Evolutionary conservation across 2,888 invertebrate species (phyloP).

Genomic region (Spisula solida): DNA sequence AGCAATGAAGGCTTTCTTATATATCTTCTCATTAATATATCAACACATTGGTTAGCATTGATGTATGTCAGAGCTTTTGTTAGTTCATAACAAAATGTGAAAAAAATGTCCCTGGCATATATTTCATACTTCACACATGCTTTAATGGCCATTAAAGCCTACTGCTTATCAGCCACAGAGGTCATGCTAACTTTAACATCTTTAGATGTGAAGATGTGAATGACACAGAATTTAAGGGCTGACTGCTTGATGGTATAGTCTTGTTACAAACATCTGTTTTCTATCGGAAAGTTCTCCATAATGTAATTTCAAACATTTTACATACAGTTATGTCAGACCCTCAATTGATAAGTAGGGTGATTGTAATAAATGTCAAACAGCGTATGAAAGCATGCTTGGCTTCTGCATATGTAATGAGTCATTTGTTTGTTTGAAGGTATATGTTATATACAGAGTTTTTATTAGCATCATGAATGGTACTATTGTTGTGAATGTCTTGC

Average conservation of each 20-base stretch:
- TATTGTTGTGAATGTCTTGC: conserved; percentile 9
- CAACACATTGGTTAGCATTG: background rate
- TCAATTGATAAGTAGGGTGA: conserved; percentile 24
- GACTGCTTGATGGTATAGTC: background rate
- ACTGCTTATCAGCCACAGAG: background rate
- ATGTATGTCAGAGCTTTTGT: background rate
- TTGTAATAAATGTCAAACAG: conserved; percentile 2
- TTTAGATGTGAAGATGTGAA: background rate
- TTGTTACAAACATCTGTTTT: background rate
- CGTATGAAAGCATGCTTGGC: background rate
- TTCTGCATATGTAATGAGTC: conserved; percentile 20
- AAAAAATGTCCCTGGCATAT: background rate
- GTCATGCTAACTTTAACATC: background rate
- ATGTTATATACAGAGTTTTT: background rate
- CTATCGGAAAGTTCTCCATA: background rate
- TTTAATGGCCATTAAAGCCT: background rate
- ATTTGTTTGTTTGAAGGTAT: background rate
- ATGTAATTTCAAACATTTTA: conserved; percentile 18
- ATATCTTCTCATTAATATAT: background rate
- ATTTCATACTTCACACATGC: background rate
- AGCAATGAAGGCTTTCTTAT: background rate
- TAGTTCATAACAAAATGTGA: background rate
- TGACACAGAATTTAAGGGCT: background rate
- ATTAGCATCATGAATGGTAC: conserved; percentile 2
- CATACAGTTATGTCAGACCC: conserved; percentile 8